Base-by-base conservation (phyloP, 2,113 vertebrate genomes). In the Acrocephalus kingi region DNA sequence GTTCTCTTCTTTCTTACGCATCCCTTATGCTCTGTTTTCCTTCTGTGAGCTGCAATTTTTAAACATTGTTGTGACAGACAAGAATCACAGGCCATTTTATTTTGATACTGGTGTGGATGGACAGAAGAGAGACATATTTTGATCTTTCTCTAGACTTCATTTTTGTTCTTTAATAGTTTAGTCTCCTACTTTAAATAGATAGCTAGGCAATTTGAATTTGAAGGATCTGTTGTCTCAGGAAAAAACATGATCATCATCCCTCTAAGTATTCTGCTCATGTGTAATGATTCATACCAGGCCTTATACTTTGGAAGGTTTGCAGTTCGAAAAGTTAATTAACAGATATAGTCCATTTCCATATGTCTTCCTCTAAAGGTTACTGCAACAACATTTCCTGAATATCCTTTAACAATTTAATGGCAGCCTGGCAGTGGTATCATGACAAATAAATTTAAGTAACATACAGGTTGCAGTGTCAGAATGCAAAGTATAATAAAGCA, bases 381-480 rank as follows among this genome's bases (percentile, higher is more conserved):
- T 86, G 76, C 79, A 94, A 37, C 62, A 80, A 77, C 55, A 41
- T 86, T 95, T 94, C 92, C 64, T 59, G 89, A 88, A 59, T 68
- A 68, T 87, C 84, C 78, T 69, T 96, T 93, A 90, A 94, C 82
- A 84, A 77, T 95, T 96, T 94, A 96, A 97, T 85, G 91, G 95
- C 95, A 92, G 45, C 55, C 92, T 96, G 95, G 92, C 90, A 72
- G 79, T 85, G 55, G 92, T 87, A 89, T 97, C 97, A 94, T 77
- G 95, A 94, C 95, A 93, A 97, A 97, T 97, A 96, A 97, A 97
- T 97, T 97, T 91, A 97, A 94, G 87, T 95, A 97, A 76, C 94
- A 89, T 7, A 39, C 19, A 54, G 86, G 66, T 55, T 73, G 46
- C 83, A 63, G 58, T 21, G 37, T 72, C 82, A 94, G 96, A 96